Percentiles rank a stretch among this genome's conserved stretches.
Conservation (phyloP, 2,888 invertebrate species). For the Temnothorax rugatulus region DNA sequence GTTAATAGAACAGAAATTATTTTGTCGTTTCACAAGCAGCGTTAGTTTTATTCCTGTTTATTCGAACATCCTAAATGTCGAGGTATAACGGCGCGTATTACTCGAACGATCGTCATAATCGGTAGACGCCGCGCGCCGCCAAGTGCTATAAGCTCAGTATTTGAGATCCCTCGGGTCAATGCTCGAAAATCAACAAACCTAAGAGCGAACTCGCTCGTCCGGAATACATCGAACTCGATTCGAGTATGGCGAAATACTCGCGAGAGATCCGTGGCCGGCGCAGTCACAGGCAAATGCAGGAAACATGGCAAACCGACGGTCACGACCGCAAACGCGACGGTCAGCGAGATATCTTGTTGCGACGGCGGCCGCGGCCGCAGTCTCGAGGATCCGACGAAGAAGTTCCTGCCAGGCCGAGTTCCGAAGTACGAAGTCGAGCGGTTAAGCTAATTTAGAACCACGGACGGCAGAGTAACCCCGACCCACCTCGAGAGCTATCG, state of each 20-base stretch:
- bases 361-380: constrained; percentile 34
- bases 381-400: constrained; percentile 67
- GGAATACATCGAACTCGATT: constrained; percentile 50
- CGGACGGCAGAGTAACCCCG: constrained; percentile 4
- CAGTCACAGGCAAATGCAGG: constrained; percentile 56
- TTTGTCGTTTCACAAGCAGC: neutral
- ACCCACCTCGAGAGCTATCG: constrained; percentile 61
- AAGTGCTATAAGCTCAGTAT: neutral
- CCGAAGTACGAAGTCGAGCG: constrained; percentile 49
- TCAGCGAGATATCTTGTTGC: constrained; percentile 70
- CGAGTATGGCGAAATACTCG: constrained; percentile 27
- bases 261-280: constrained; percentile 42
- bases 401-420: constrained; percentile 60
- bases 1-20: neutral
- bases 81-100: neutral
- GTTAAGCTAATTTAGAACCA: constrained; percentile 73
- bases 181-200: constrained; percentile 49
- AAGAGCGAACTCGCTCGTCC: constrained; percentile 28
- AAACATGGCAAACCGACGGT: constrained; percentile 58
- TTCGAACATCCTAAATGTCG: neutral
- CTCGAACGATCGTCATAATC: constrained; percentile 1
- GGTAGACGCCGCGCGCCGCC: too few species aligned
- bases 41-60: neutral
- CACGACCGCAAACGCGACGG: constrained; percentile 76
- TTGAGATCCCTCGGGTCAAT: constrained; percentile 27